These are phyloP conservation scores for Elaeidobius kamerunicus DNA, from an alignment of 2,888 invertebrate genomes.

Conservation along the genomic window DNA sequence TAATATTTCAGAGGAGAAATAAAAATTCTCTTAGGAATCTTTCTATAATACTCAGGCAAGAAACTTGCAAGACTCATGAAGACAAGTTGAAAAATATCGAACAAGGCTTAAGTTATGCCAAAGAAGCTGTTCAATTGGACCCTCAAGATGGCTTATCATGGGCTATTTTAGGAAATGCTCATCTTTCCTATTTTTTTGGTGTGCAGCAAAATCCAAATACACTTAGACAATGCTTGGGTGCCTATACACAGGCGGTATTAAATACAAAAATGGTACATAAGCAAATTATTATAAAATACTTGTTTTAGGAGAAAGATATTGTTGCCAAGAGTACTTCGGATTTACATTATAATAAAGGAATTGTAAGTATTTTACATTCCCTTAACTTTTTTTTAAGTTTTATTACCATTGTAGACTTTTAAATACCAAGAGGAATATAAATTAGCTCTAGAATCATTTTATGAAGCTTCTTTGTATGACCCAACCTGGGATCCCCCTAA, in stretches of 20 bases:
- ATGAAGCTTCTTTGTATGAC: conserved; percentile 65
- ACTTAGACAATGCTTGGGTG: conserved; percentile 71
- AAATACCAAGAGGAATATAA: conserved; percentile 77
- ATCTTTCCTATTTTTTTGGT: conserved; percentile 75
- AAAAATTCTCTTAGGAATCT: conserved; percentile 74
- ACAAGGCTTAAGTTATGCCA: conserved; percentile 73
- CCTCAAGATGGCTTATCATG: conserved; percentile 78
- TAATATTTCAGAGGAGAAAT: conserved; percentile 64
- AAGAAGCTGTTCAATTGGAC: conserved; percentile 77
- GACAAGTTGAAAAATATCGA: conserved; percentile 61
- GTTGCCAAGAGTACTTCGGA: conserved; percentile 72
- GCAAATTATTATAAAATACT: no score
- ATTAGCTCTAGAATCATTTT: conserved; percentile 67
- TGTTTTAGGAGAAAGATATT: conserved; percentile 63
- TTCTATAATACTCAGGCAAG: conserved; percentile 77
- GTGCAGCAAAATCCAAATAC: conserved; percentile 68
- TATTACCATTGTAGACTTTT: conserved; percentile 58
- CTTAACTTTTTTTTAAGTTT: conserved; percentile 2
- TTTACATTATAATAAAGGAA: conserved; percentile 79
- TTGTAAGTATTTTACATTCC: conserved; percentile 58
- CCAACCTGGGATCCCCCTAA: conserved; percentile 72
- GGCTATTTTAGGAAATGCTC: conserved; percentile 82
- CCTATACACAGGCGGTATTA: conserved; percentile 76
- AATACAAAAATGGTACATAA: no score
- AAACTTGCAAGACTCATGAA: conserved; percentile 51